Evolutionary conservation across 2,797 vertebrate genomes (phyloP).

Genomic region (Spinus olivaceus): DNA sequence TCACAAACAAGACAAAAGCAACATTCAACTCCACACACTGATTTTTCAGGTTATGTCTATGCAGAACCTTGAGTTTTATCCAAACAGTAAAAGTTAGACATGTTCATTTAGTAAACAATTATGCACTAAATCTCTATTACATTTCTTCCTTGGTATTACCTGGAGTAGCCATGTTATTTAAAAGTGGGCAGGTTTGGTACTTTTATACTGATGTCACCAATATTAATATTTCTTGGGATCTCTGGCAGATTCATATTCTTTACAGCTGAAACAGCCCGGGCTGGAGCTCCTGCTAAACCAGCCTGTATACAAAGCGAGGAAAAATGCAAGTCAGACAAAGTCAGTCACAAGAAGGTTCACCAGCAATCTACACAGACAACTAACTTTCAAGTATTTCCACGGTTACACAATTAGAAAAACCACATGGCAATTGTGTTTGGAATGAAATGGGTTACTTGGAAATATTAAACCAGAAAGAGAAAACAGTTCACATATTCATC

Average conservation of each 20-base stretch:
- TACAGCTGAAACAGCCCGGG: conserved; percentile 97
- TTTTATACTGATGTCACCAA: conserved; percentile 99
- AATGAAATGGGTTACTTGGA: conserved; percentile 78
- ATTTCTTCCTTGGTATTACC: conserved; percentile 75
- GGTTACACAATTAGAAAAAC: conserved; percentile 68
- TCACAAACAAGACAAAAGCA: conserved; percentile 76
- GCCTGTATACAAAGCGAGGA: conserved; percentile 85
- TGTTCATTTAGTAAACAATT: conserved; percentile 89
- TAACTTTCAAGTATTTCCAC: conserved; percentile 51
- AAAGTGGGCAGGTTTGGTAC: conserved; percentile 99
- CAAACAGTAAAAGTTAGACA: conserved; percentile 73
- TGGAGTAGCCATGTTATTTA: conserved; percentile 88
- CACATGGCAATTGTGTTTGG: conserved; percentile 66
- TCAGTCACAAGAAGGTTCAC: conserved; percentile 8
- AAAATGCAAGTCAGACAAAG: conserved; percentile 70
- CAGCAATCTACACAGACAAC: conserved; percentile 30
- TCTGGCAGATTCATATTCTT: conserved; percentile 99
- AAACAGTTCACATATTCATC: conserved; percentile 72
- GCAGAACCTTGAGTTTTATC: conserved; percentile 85
- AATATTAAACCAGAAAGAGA: conserved; percentile 72
- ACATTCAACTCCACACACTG: conserved; percentile 70
- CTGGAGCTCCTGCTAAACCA: conserved; percentile 97
- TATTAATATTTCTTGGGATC: conserved; percentile 99
- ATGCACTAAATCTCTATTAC: conserved; percentile 80
- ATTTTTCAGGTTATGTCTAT: conserved; percentile 72